Evolutionary conservation across 2,888 invertebrate genomes (phyloP), one percentile per base, ranked within the genome.

Genomic region (Melanargia galathea): DNA sequence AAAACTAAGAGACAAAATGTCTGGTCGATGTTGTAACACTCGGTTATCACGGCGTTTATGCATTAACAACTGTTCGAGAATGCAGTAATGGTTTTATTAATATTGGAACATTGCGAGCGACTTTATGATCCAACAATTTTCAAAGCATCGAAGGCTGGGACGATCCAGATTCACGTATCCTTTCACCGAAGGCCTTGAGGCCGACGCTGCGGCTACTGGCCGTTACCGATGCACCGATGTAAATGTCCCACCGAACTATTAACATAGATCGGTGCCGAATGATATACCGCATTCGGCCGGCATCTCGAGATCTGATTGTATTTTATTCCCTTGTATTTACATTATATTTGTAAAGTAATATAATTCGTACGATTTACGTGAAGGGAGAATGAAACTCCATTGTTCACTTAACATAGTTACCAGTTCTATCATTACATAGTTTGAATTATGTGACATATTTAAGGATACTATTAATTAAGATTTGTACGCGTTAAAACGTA

Each of bases 131-230:
- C 55, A 63, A 65, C 59, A 63, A 65, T 69, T 69, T 69, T 61
- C 64, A 65, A 63, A 65, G 66, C 64, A 60, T 60, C 62, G 65
- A 72, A 74, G 70, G 80, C 80, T 79, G 77, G 81, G 90, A 90
- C 88, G 90, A 86, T 90, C 89, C 90, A 90, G 90, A 89, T 90
- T 83, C 83, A 78, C 69, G 78, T 73, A 82, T 88, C 90, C 90
- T 90, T 91, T 91, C 90, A 90, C 90, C 77, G 71, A 80, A 86
- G 85, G 65, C 90, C 90, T 91, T 90, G 90, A 85, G 81, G 77
- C 75, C 73, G 70, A 76, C 80, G 58, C 58, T 58, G 58, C 82
- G 80, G 80, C 83, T 67, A 67, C 79, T 86, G 89, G 83, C 90
- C 89, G 86, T 86, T 88, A 88, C 83, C 80, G 78, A 79, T 79